Evolutionary conservation across 2,113 vertebrate species (phyloP).

Genomic region (Otus sunia): DNA sequence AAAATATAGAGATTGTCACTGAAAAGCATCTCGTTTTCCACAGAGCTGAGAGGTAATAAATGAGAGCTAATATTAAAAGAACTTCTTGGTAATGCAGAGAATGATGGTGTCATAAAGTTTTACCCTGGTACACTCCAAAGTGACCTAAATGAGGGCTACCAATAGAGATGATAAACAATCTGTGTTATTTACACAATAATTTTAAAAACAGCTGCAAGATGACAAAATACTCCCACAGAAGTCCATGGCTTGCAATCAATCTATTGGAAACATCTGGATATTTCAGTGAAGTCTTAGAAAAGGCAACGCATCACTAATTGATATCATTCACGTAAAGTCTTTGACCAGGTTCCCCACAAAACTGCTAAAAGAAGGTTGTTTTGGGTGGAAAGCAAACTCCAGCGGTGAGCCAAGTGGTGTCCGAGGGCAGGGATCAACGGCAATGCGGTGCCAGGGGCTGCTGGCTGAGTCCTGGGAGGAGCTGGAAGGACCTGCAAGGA

Average conservation of each 20-base stretch:
- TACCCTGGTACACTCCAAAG: background rate
- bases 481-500: too few species aligned
- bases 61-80: background rate
- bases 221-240: background rate
- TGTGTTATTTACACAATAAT: background rate
- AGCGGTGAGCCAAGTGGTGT: background rate
- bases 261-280: fast-evolving
- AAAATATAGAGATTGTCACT: background rate
- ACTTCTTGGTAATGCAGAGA: background rate
- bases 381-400: too few species aligned
- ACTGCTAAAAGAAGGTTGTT: too few species aligned
- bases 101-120: background rate
- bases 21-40: background rate
- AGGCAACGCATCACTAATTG: fast-evolving
- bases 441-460: background rate
- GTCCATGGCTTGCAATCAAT: fast-evolving
- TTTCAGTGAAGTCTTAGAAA: background rate
- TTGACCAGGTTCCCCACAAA: background rate
- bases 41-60: background rate
- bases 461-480: too few species aligned
- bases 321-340: fast-evolving
- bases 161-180: fast-evolving
- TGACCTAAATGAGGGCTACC: background rate
- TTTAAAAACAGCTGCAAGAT: background rate
- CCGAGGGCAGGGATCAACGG: fast-evolving